Conservation (phyloP, 2,888 invertebrate species). For the Ochlodes sylvanus region DNA sequence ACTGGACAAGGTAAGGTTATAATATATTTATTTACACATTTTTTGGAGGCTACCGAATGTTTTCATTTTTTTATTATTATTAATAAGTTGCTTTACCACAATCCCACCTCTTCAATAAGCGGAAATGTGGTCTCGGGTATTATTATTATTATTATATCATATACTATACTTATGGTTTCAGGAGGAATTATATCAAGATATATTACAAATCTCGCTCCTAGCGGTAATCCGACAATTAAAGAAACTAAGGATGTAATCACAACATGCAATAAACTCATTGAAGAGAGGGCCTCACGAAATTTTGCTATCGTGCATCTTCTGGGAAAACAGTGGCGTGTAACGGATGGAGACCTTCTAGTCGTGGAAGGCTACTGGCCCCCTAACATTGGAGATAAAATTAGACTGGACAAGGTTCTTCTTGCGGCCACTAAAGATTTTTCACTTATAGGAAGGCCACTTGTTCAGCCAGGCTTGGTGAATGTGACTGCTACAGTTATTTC, state of each 20-base stretch:
- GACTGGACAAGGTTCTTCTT: constrained; percentile 92
- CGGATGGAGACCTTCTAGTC: constrained; percentile 93
- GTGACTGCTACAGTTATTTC: constrained; percentile 93
- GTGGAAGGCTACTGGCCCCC: constrained; percentile 95
- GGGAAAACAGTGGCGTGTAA: constrained; percentile 94
- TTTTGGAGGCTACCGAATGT: not conserved
- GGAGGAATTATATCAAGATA: constrained; percentile 72
- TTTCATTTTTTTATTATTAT: too few relatives aligned
- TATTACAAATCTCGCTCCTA: constrained; percentile 58
- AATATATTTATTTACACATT: not conserved
- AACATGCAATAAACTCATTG: constrained; percentile 87
- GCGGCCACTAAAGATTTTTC: constrained; percentile 93
- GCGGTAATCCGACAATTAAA: constrained; percentile 51
- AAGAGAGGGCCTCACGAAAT: constrained; percentile 85
- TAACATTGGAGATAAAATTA: constrained; percentile 90
- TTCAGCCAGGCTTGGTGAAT: constrained; percentile 89
- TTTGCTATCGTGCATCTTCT: constrained; percentile 93
- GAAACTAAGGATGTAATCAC: constrained; percentile 82
- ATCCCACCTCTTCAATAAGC: too few relatives aligned
- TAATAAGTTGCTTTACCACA: too few relatives aligned
- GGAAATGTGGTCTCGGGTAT: too few relatives aligned
- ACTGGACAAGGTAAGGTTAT: constrained; percentile 58
- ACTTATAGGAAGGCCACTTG: constrained; percentile 91
- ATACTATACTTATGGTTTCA: constrained; percentile 49
- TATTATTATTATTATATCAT: too few relatives aligned